phyloP scores from a whole-genome alignment of 2,888 invertebrate species.

The Eristalis arbustorum region DNA sequence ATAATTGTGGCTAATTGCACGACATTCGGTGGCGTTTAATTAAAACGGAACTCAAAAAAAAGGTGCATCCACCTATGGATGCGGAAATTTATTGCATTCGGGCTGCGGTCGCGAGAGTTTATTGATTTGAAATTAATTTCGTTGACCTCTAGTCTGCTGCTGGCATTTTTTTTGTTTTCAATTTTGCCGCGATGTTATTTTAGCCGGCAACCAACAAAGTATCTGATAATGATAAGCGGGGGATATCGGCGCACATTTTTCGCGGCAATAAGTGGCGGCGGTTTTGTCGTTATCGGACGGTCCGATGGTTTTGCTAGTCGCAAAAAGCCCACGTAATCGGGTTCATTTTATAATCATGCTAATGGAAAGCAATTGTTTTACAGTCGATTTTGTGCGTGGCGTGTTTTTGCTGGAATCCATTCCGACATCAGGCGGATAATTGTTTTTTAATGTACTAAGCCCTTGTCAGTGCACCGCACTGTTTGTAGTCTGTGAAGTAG shows the following conservation, averaged over 20 bases:
- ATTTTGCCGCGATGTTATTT: not conserved
- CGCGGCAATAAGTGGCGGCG: not conserved
- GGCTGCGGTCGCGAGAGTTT: constrained; percentile 22
- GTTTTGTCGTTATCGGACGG: constrained; percentile 8
- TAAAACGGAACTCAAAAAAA: not conserved
- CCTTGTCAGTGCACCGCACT: not conserved
- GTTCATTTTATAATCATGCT: constrained; percentile 34
- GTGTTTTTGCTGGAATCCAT: not conserved
- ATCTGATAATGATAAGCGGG: not conserved
- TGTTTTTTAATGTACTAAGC: not conserved
- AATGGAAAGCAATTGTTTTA: constrained; percentile 17
- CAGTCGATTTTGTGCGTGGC: not conserved
- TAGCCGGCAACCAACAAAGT: not conserved
- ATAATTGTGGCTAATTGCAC: constrained; percentile 2
- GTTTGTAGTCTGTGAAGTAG: not conserved
- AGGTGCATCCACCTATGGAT: not conserved
- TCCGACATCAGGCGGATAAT: not conserved
- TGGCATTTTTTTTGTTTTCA: not conserved
- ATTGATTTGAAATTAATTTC: constrained; percentile 61
- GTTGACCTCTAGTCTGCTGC: not conserved
- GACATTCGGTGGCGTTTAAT: not conserved
- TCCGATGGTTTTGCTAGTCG: constrained; percentile 14
- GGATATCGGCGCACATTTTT: not conserved
- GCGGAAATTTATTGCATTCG: constrained; percentile 16
- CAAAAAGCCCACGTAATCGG: constrained; percentile 25